Evolutionary conservation across 30 jellyfish, hydroid and myxozoan genomes (phyloP).

Genomic region (Aurelia aurita complex sp. Pacific): DNA sequence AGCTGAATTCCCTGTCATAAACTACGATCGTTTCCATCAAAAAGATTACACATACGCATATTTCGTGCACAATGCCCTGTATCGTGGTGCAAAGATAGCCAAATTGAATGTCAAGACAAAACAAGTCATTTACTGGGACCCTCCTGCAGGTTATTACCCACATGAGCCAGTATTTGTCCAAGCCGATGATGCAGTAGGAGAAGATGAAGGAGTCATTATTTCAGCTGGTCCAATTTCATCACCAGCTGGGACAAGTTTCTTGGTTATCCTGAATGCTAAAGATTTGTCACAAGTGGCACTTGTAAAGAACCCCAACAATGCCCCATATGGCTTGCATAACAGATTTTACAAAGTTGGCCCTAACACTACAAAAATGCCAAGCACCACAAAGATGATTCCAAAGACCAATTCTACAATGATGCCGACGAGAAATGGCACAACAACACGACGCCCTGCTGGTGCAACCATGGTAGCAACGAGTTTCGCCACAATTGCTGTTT

Average conservation of each 20-base stretch:
- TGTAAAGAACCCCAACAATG: constrained; percentile 57
- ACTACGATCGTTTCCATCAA: constrained; percentile 55
- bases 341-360: constrained; percentile 34
- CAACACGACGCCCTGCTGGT: background rate
- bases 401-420: background rate
- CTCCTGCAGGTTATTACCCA: constrained; percentile 64
- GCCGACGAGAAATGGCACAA: background rate
- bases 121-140: constrained; percentile 36
- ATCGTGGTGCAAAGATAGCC: constrained; percentile 32
- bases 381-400: background rate
- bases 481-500: background rate
- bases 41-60: constrained; percentile 50
- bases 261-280: constrained; percentile 55
- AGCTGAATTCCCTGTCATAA: constrained; percentile 53
- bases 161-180: constrained; percentile 71
- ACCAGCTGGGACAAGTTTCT: constrained; percentile 64
- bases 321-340: constrained; percentile 51
- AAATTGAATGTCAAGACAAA: constrained; percentile 63
- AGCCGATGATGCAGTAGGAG: constrained; percentile 33
- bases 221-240: constrained; percentile 62
- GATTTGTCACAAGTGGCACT: constrained; percentile 52
- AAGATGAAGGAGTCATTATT: constrained; percentile 52
- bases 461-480: no score
- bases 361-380: background rate
- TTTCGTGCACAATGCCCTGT: constrained; percentile 51